Conservation (phyloP, 2,113 vertebrate genomes). For the Neotoma lepida region DNA sequence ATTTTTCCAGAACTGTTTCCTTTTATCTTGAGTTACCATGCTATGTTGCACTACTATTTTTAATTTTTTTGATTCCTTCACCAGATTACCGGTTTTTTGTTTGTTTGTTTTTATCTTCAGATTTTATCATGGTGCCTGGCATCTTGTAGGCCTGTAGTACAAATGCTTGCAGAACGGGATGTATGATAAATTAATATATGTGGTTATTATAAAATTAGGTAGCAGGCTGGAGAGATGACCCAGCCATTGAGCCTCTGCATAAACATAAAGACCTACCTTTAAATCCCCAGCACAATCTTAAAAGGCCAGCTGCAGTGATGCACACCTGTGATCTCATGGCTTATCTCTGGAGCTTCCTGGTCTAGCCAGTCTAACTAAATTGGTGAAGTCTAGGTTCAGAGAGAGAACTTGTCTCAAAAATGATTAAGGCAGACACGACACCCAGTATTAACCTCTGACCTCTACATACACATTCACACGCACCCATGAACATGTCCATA, state of each 20-base stretch:
- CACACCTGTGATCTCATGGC: not conserved
- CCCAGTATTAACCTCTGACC: not conserved
- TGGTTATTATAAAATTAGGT: constrained; percentile 52
- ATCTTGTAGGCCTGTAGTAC: not conserved
- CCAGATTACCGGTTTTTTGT: not conserved
- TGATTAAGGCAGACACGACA: not conserved
- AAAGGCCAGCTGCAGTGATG: not conserved
- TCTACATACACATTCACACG: not conserved
- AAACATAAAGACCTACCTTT: not conserved
- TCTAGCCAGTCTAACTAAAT: not conserved
- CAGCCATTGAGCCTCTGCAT: too few relatives aligned
- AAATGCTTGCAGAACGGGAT: constrained; percentile 14
- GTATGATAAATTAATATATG: not conserved
- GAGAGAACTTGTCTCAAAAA: not conserved
- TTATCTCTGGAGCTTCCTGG: not conserved
- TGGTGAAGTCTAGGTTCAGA: not conserved
- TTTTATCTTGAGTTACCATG: not conserved
- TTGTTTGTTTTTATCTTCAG: not conserved
- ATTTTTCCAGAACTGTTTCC: not conserved
- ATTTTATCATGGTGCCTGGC: constrained; percentile 10
- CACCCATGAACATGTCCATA: not conserved
- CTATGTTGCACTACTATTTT: not conserved
- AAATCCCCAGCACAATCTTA: not conserved
- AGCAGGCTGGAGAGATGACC: not conserved
- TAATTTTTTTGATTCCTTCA: constrained; percentile 28